Evolutionary conservation across 37 sponge, comb jelly and placozoan genomes (phyloP).

Genomic region (Geodia barretti): DNA sequence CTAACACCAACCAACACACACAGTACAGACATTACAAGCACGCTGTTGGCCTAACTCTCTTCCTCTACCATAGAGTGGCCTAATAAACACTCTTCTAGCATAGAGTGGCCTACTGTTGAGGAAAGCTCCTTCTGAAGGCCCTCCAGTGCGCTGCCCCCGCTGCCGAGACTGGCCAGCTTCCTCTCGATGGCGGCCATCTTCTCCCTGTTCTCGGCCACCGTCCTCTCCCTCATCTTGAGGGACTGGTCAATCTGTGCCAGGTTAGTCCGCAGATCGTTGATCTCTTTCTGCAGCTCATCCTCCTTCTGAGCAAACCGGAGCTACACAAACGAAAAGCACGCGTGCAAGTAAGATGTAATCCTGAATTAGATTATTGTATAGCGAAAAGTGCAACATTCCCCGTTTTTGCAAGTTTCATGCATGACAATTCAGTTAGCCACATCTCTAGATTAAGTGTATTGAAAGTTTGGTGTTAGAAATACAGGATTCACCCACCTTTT

Average conservation of each 20-base stretch:
- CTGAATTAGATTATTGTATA: too few relatives aligned
- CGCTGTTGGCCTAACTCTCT: too few relatives aligned
- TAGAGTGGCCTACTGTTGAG: background rate
- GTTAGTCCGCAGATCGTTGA: conserved; percentile 56
- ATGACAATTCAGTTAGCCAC: too few relatives aligned
- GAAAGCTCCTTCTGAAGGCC: conserved; percentile 53
- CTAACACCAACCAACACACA: too few relatives aligned
- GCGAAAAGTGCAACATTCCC: too few relatives aligned
- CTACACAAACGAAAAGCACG: conserved; percentile 10
- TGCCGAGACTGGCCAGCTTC: conserved; percentile 36
- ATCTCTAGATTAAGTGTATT: too few relatives aligned
- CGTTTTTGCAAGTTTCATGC: too few relatives aligned
- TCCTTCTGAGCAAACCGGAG: conserved; percentile 32
- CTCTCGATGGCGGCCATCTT: conserved; percentile 16
- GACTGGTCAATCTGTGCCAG: conserved; percentile 56
- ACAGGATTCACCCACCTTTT: conserved; percentile 18
- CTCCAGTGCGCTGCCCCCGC: conserved; percentile 41
- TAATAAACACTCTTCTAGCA: too few relatives aligned
- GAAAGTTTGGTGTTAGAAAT: background rate
- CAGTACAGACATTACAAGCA: background rate
- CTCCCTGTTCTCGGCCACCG: conserved; percentile 38
- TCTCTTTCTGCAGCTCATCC: conserved; percentile 13
- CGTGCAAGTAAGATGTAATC: background rate
- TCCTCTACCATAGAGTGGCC: too few relatives aligned
- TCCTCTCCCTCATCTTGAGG: conserved; percentile 39